Base-by-base conservation (phyloP, 2,797 vertebrate genomes). In the Aphelocoma californica region DNA sequence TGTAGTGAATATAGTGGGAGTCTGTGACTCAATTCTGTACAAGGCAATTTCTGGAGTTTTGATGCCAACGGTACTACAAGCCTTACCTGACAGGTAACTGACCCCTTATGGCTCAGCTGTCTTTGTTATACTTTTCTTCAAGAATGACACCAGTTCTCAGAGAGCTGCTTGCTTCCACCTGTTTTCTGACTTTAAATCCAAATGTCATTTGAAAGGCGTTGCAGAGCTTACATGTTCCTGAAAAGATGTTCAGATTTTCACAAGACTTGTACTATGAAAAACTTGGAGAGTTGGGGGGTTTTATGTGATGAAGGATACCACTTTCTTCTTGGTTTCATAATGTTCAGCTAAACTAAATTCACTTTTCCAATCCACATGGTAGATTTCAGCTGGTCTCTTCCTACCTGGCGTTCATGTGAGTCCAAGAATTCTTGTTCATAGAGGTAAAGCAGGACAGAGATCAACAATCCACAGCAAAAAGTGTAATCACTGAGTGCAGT, bases 41-140 rank as follows among this genome's bases (percentile, higher is more conserved):
- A 99, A 99, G 97, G 99, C 99, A 85, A 99, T 99, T 97, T 99
- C 99, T 32, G 99, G 99, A 54, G 99, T 99, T 79, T 98, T 99
- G 95, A 99, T 99, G 99, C 99, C 99, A 96, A 99, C 99, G 0
- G 99, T 99, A 90, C 97, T 99, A 77, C 99, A 99, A 98, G 99
- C 99, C 5, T 97, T 99, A 87, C 99, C 99, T 69, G 99, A 99
- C 97, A 99, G 99, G 99, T 99, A 93, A 48, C 14, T 75, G 51
- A n/a, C 12, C 17, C 36, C 18, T 62, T 77, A 32, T n/a, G 72
- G 18, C 69, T 88, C 72, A 56, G n/a, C 44, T 88, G 42, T 48
- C 73, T 75, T 62, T 84, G 24, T 18, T 67, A 2, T 7, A 40
- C 13, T 25, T 80, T 67, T 71, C 65, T 51, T 72, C 45, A 54